These are phyloP conservation scores for Tringa solitaria DNA, from an alignment of 2,113 vertebrate genomes.

Conservation along the genomic window DNA sequence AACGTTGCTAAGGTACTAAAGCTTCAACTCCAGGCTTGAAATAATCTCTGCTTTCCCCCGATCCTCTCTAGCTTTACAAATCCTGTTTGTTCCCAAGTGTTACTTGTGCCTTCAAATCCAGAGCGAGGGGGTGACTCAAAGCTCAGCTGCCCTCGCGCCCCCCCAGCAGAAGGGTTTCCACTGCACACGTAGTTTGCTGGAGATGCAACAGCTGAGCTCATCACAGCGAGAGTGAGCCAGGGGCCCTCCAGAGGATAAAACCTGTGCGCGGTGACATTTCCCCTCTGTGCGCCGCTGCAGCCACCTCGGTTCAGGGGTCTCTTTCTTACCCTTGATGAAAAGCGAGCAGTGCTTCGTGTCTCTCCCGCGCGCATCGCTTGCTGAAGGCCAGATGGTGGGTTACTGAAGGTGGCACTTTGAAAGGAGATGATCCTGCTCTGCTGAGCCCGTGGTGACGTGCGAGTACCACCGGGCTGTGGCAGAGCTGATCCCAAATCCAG, in stretches of 20 bases:
- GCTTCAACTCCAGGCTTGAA: not conserved
- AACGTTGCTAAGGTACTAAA: not conserved
- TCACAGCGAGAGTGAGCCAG: not conserved
- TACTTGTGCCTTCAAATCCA: not conserved
- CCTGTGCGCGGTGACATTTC: accelerated
- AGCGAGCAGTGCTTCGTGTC: accelerated
- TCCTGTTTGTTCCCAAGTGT: not conserved
- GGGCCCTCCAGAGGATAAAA: not conserved
- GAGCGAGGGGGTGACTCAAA: not conserved
- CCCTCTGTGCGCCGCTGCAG: not conserved
- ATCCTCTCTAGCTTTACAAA: not conserved
- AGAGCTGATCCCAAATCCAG: not conserved
- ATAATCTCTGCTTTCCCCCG: not conserved
- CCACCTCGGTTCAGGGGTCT: not conserved
- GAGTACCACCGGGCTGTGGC: not conserved
- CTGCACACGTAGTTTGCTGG: not conserved
- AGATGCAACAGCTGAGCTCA: not conserved
- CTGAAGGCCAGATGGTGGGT: not conserved
- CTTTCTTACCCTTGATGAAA: not conserved
- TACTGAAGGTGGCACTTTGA: not conserved
- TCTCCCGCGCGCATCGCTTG: not conserved
- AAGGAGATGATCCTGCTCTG: accelerated
- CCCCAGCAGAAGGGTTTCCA: not conserved
- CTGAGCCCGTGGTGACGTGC: not conserved
- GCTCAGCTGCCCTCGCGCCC: not conserved